phyloP scores from a whole-genome alignment of 1,140 invertebrate species.

The Pseudomyrmex pallidus region DNA sequence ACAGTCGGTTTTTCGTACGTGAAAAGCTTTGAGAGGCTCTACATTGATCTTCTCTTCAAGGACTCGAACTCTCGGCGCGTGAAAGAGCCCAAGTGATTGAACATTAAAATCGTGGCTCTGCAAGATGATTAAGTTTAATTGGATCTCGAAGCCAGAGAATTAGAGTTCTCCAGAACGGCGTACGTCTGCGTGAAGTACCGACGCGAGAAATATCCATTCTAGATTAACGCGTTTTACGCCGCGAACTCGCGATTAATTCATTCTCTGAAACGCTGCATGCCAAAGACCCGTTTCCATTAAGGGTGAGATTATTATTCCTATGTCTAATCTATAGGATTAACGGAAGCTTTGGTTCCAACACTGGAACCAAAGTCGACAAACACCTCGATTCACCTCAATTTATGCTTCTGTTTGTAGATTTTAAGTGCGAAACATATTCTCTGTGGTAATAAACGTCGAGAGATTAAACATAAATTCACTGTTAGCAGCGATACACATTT shows the following conservation, averaged over 20 bases:
- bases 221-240: constrained; percentile 35
- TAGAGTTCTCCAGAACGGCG: background rate
- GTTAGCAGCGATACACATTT: constrained; percentile 3
- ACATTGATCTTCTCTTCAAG: constrained; percentile 7
- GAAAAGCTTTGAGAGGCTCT: background rate
- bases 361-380: constrained; percentile 12
- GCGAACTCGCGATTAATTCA: constrained; percentile 33
- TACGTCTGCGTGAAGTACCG: background rate
- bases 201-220: constrained; percentile 25
- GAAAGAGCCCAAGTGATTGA: constrained; percentile 11
- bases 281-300: constrained; percentile 14
- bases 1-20: constrained; percentile 22
- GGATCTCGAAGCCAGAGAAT: background rate
- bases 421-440: constrained; percentile 17
- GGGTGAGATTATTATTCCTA: constrained; percentile 22
- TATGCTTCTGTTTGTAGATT: background rate
- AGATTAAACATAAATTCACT: constrained; percentile 38
- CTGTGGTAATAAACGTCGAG: background rate
- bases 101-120: constrained; percentile 23
- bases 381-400: constrained; percentile 29
- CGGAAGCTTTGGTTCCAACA: background rate
- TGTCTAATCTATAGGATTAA: constrained; percentile 25
- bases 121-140: constrained; percentile 39
- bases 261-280: background rate
- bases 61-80: background rate